These are phyloP conservation scores for Drosophila nigritarsus DNA, from an alignment of 2,888 invertebrate genomes.

Conservation along the genomic window DNA sequence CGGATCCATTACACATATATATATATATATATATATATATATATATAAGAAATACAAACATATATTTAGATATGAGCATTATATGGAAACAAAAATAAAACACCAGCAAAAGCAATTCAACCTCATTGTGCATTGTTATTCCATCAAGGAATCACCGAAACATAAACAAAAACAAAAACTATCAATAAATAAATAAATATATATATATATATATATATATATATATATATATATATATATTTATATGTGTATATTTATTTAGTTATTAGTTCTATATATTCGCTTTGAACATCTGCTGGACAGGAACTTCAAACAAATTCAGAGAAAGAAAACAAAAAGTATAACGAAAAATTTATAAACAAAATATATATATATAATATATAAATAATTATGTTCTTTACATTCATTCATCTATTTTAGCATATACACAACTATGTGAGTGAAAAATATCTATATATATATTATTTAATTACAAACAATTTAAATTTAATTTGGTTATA, in stretches of 20 bases:
- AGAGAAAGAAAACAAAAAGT: not conserved
- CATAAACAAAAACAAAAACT: not conserved
- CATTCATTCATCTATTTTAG: constrained; percentile 6
- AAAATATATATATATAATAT: too few species aligned
- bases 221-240: constrained; percentile 8
- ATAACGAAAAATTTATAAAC: not conserved
- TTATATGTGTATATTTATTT: not conserved
- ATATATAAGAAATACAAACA: constrained; percentile 4
- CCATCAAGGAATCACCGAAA: too few species aligned
- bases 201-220: constrained; percentile 2
- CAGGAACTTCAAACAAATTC: constrained; percentile 41
- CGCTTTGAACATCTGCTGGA: constrained; percentile 44
- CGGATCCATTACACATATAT: constrained; percentile 7
- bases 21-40: constrained; percentile 7
- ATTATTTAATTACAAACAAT: not conserved
- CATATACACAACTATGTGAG: constrained; percentile 7
- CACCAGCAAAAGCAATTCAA: constrained; percentile 3
- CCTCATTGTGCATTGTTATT: constrained; percentile 26
- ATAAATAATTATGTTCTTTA: constrained; percentile 1
- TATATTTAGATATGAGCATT: constrained; percentile 51
- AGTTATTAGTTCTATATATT: constrained; percentile 16
- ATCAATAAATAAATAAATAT: constrained; percentile 1
- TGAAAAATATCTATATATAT: not conserved
- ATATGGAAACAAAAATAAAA: constrained; percentile 12
- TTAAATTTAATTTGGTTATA: constrained; percentile 1